phyloP scores from a whole-genome alignment of 2,888 invertebrate species.

The Apomyelois bistriatella region DNA sequence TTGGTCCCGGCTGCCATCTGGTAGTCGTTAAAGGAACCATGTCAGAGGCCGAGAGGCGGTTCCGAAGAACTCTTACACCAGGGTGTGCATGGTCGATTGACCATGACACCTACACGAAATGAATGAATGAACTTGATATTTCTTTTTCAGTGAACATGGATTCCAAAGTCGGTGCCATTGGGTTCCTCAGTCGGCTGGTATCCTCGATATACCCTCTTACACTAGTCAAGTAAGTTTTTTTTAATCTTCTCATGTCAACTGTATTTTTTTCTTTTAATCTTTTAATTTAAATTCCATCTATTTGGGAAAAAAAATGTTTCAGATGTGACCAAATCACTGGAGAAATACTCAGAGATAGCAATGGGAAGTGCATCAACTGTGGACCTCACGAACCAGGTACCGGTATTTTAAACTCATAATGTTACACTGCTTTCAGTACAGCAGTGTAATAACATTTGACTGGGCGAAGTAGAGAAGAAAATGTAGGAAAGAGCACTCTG shows the following conservation, averaged over 20 bases:
- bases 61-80: no score
- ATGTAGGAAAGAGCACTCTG: no score
- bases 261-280: no score
- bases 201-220: slow-evolving; percentile 68
- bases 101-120: no score
- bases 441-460: no score
- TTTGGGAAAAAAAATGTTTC: not conserved
- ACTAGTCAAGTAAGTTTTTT: slow-evolving; percentile 61
- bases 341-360: slow-evolving; percentile 85
- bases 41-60: no score
- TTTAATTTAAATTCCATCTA: no score
- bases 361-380: slow-evolving; percentile 88
- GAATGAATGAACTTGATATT: not conserved
- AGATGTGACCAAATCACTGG: slow-evolving; percentile 87
- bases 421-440: not conserved
- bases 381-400: slow-evolving; percentile 90
- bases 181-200: slow-evolving; percentile 87
- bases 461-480: no score
- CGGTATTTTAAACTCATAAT: not conserved
- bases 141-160: slow-evolving; percentile 90
- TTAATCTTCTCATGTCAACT: no score
- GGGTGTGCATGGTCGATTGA: no score
- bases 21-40: no score
- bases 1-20: no score
- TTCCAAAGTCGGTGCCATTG: slow-evolving; percentile 93